Evolutionary conservation across 35 echinoderm and acorn worm genomes (phyloP).

Genomic region (Antedon bifida): DNA sequence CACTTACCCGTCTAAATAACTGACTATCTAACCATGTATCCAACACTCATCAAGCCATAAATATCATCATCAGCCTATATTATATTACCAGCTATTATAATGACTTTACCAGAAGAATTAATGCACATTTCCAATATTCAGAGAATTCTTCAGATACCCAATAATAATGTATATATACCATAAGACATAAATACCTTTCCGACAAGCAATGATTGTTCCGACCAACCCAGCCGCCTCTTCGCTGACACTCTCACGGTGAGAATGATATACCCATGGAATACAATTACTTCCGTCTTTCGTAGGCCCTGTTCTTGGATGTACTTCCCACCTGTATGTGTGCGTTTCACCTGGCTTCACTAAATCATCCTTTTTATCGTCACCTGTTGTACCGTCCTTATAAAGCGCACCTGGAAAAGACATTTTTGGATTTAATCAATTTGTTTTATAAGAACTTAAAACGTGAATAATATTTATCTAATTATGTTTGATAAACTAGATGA

Average conservation of each 20-base stretch:
- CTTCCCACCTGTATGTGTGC: constrained; percentile 54
- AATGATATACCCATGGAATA: constrained; percentile 67
- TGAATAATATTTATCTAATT: no score
- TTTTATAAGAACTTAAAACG: no score
- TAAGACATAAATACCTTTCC: constrained; percentile 20
- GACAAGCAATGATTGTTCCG: constrained; percentile 52
- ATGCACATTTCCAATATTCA: no score
- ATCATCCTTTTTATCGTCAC: constrained; percentile 51
- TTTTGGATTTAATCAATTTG: no score
- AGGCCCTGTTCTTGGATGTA: constrained; percentile 34
- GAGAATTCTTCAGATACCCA: background rate
- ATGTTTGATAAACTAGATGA: no score
- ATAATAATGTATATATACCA: no score
- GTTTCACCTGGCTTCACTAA: constrained; percentile 29
- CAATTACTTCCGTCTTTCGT: constrained; percentile 41
- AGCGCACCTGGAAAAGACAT: constrained; percentile 30
- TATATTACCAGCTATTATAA: no score
- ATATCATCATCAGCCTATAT: no score
- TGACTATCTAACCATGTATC: no score
- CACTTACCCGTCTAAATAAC: no score
- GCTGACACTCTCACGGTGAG: constrained; percentile 29
- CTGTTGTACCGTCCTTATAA: constrained; percentile 44
- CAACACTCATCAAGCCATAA: no score
- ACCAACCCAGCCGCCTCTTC: constrained; percentile 41
- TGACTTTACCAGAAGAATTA: no score